A percentile compares a stretch with the other conserved stretches of the same genome.
Evolutionary conservation across 2,888 invertebrate genomes (phyloP).

Genomic region (Luperina nickerlii): DNA sequence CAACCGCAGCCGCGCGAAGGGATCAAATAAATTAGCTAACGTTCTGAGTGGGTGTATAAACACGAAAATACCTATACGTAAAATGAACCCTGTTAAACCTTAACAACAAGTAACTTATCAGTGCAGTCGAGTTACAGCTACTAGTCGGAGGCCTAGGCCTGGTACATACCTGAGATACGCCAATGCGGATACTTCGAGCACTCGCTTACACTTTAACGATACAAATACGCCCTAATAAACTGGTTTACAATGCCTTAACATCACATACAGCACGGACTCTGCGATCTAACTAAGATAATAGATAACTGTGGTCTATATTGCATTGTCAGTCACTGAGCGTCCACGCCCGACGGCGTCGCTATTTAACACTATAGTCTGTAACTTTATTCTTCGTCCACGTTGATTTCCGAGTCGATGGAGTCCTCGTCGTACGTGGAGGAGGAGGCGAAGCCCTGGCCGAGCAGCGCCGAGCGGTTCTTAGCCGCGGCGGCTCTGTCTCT

Average conservation of each 20-base stretch:
- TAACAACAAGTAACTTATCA: constrained; percentile 68
- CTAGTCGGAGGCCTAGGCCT: constrained; percentile 59
- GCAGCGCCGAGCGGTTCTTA: constrained; percentile 96
- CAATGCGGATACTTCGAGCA: constrained; percentile 80
- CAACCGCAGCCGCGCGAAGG: constrained; percentile 67
- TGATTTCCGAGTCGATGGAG: constrained; percentile 89
- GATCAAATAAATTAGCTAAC: constrained; percentile 78
- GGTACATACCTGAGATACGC: constrained; percentile 85
- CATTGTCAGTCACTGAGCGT: constrained; percentile 79
- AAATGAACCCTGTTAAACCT: constrained; percentile 86
- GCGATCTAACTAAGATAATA: constrained; percentile 80
- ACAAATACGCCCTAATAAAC: constrained; percentile 80
- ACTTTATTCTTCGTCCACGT: constrained; percentile 88
- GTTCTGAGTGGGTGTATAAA: constrained; percentile 70
- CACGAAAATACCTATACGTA: constrained; percentile 72
- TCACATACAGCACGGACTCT: constrained; percentile 82
- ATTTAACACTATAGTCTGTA: constrained; percentile 81
- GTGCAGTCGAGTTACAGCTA: constrained; percentile 63
- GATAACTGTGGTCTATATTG: constrained; percentile 81
- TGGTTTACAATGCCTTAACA: constrained; percentile 81
- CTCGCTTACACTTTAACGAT: constrained; percentile 83
- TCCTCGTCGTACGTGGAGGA: constrained; percentile 89
- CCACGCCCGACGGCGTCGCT: constrained; percentile 71
- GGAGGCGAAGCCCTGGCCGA: constrained; percentile 88
- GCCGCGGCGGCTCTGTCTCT: constrained; percentile 98